Conservation (phyloP, 2,797 vertebrate species). For the Gastrophryne carolinensis region DNA sequence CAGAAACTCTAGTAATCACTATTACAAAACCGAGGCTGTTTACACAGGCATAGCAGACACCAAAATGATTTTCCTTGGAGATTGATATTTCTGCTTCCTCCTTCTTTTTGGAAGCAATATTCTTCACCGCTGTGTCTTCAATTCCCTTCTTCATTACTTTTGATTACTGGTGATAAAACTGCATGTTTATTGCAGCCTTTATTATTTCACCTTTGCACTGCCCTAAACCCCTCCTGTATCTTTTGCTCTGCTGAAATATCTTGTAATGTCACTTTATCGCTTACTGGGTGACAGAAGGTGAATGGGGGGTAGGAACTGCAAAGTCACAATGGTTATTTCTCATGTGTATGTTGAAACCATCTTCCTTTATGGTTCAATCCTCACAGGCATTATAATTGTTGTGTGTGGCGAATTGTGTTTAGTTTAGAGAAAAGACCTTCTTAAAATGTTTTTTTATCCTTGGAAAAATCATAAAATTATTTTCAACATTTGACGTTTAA, state of each 20-base stretch:
- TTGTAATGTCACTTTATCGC: neutral
- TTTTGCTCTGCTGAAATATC: constrained; percentile 3
- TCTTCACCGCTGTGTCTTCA: constrained; percentile 23
- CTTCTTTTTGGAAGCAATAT: constrained; percentile 27
- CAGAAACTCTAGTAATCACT: neutral
- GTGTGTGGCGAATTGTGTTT: neutral
- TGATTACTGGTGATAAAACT: constrained; percentile 50
- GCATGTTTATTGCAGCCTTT: constrained; percentile 32
- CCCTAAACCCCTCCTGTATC: constrained; percentile 3
- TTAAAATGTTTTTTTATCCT: too few species aligned
- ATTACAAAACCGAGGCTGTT: constrained; percentile 16
- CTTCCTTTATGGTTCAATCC: neutral
- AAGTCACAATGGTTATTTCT: neutral
- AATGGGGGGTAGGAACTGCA: neutral
- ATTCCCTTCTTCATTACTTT: constrained; percentile 52
- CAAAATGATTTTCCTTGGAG: constrained; percentile 17
- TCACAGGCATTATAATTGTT: neutral
- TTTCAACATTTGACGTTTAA: too few species aligned
- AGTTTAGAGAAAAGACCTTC: too few species aligned
- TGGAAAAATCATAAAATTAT: too few species aligned
- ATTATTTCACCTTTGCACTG: constrained; percentile 44
- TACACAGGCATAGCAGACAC: neutral
- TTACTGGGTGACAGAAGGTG: neutral
- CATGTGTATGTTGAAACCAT: neutral
- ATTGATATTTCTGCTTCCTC: constrained; percentile 28